Evolutionary conservation across 2,113 vertebrate species (phyloP).

Genomic region (Caloenas nicobarica): DNA sequence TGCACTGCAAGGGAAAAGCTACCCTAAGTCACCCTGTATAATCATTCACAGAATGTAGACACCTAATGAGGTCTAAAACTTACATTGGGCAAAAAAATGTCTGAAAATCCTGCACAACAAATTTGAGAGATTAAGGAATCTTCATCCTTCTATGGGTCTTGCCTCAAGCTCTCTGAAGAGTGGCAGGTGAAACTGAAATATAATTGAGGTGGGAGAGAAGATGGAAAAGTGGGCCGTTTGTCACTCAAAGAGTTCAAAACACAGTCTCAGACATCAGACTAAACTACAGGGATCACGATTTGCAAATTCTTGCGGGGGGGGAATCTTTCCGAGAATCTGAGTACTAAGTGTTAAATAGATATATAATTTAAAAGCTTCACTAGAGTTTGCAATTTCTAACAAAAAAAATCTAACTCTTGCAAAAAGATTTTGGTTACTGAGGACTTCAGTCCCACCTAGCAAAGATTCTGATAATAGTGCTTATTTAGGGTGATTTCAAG

Average conservation of each 20-base stretch:
- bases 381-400: background rate
- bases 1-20: background rate
- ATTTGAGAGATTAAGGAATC: background rate
- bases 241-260: background rate
- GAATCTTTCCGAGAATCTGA: background rate
- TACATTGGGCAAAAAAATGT: accelerated
- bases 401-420: background rate
- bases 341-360: background rate
- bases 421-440: background rate
- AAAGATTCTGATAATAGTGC: background rate
- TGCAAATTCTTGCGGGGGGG: background rate
- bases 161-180: background rate
- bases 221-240: background rate
- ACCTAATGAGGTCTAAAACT: background rate
- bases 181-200: background rate
- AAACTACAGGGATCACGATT: background rate
- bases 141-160: background rate
- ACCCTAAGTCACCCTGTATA: background rate
- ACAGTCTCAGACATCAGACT: background rate
- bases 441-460: background rate
- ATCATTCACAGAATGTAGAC: background rate
- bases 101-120: background rate
- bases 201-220: background rate
- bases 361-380: background rate
- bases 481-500: background rate